phyloP scores from a whole-genome alignment of 2,888 invertebrate species.

The Drosophila kanekoi region DNA sequence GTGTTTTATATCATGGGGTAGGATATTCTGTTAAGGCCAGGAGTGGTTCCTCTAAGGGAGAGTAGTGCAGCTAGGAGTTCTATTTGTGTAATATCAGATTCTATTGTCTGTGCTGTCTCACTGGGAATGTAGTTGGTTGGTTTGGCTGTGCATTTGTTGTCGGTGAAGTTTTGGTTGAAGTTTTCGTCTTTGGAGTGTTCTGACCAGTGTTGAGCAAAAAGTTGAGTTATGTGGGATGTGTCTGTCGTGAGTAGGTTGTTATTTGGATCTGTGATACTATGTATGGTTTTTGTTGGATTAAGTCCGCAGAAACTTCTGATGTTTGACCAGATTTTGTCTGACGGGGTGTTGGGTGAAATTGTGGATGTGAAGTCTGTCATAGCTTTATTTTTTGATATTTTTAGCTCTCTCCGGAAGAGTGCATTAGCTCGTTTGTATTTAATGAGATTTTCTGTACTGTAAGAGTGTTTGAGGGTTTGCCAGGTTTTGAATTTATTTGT shows the following conservation, averaged over 20 bases:
- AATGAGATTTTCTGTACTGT: slow-evolving; percentile 13
- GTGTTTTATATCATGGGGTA: slow-evolving; percentile 37
- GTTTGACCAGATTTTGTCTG: slow-evolving; percentile 7
- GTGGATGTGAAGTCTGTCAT: neutral
- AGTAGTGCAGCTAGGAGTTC: slow-evolving; percentile 13
- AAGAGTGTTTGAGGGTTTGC: slow-evolving; percentile 10
- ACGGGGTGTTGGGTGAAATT: neutral
- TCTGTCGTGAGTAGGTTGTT: neutral
- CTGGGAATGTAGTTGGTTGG: slow-evolving; percentile 6
- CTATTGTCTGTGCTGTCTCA: slow-evolving; percentile 11
- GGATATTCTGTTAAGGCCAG: slow-evolving; percentile 25
- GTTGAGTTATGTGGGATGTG: neutral
- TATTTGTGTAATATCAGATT: slow-evolving; percentile 12
- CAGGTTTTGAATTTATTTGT: slow-evolving; percentile 14
- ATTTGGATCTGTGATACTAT: neutral
- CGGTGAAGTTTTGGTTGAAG: slow-evolving; percentile 1
- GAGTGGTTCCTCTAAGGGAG: slow-evolving; percentile 7
- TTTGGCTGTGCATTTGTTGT: slow-evolving; percentile 14
- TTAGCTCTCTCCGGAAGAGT: neutral
- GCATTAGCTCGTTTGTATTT: slow-evolving; percentile 21
- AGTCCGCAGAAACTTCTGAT: slow-evolving; percentile 15
- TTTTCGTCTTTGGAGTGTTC: neutral
- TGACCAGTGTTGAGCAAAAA: neutral
- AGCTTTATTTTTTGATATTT: neutral
- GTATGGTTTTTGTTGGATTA: slow-evolving; percentile 6